These are phyloP conservation scores for Nyctalus aviator DNA, from an alignment of 2,797 vertebrate species.

Conservation along the genomic window DNA sequence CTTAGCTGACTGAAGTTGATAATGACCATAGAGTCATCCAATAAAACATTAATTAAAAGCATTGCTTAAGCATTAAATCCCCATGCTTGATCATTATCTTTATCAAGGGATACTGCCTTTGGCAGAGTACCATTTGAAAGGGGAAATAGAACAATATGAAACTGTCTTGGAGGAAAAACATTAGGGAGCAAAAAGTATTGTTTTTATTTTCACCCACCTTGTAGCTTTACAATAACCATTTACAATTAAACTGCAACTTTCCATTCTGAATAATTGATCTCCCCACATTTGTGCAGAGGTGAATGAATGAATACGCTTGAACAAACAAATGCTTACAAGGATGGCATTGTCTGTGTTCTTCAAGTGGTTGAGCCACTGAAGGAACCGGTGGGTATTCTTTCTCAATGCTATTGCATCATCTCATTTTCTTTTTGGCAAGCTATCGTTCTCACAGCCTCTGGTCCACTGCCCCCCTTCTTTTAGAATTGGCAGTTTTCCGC, in stretches of 20 bases:
- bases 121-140: constrained; percentile 51
- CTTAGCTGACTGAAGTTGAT: constrained; percentile 54
- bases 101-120: constrained; percentile 24
- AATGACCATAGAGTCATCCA: constrained; percentile 38
- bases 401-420: background rate
- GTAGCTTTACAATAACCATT: background rate
- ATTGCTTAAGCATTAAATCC: constrained; percentile 57
- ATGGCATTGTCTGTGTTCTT: background rate
- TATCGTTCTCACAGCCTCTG: constrained; percentile 27
- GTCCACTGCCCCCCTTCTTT: background rate
- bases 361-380: background rate
- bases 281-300: background rate
- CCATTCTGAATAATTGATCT: constrained; percentile 50
- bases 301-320: background rate
- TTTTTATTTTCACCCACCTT: constrained; percentile 35
- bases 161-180: constrained; percentile 17
- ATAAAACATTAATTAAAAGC: constrained; percentile 70
- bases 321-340: background rate
- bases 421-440: constrained; percentile 49
- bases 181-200: background rate
- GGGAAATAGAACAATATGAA: background rate
- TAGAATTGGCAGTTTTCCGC: constrained; percentile 4
- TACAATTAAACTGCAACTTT: constrained; percentile 48
- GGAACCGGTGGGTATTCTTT: background rate
- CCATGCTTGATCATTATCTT: constrained; percentile 52